Evolutionary conservation across 2,113 vertebrate species (phyloP).

Genomic region (Ictalurus furcatus): DNA sequence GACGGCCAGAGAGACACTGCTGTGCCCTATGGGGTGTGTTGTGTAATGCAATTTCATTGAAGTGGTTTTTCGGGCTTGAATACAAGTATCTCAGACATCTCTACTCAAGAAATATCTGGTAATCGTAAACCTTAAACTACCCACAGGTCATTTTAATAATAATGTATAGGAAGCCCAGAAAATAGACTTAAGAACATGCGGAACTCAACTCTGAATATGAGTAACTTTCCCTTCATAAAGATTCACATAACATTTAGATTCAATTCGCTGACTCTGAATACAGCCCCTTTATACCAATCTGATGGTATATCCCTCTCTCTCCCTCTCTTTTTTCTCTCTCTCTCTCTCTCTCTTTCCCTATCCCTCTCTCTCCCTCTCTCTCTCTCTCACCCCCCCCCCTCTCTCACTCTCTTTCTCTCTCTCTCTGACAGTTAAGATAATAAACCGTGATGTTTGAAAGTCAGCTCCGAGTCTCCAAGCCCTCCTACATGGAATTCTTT

Average conservation of each 20-base stretch:
- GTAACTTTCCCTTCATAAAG: background rate
- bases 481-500: conserved; percentile 17
- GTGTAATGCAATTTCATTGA: background rate
- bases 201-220: background rate
- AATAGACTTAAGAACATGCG: background rate
- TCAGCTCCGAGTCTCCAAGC: background rate
- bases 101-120: background rate
- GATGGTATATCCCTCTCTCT: background rate
- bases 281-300: background rate
- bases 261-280: background rate
- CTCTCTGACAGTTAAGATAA: background rate
- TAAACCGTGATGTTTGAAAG: background rate
- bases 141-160: background rate
- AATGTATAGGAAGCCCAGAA: background rate
- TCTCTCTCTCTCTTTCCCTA: background rate
- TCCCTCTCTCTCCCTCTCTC: background rate
- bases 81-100: background rate
- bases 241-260: background rate
- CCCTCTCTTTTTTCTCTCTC: background rate
- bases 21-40: background rate
- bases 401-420: no score
- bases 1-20: background rate
- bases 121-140: background rate
- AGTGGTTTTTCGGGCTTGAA: background rate
- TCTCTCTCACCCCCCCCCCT: no score